Evolutionary conservation across 2,797 vertebrate species (phyloP).

Genomic region (Benthosema pterotum): DNA sequence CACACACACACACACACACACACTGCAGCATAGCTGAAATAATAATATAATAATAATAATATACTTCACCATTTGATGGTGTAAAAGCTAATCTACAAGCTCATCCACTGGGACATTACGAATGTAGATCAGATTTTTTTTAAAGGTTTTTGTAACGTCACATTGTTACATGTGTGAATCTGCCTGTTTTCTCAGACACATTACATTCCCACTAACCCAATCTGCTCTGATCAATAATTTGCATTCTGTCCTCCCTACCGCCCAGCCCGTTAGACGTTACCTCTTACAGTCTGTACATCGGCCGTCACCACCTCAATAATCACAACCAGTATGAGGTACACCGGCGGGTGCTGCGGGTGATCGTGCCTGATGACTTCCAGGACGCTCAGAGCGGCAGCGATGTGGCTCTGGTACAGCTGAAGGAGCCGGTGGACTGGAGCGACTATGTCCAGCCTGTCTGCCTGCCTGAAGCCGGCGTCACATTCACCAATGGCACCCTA

Average conservation of each 20-base stretch:
- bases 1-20: too few species aligned
- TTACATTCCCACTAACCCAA: background rate
- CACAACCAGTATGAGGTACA: conserved; percentile 41
- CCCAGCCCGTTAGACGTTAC: conserved; percentile 13
- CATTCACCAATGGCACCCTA: conserved; percentile 42
- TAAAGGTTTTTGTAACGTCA: too few species aligned
- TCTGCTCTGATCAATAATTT: background rate
- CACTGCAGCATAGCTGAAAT: too few species aligned
- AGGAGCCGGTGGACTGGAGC: conserved; percentile 50
- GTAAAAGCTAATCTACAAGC: too few species aligned
- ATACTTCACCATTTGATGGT: too few species aligned
- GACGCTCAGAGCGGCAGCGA: conserved; percentile 64
- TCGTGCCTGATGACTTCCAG: conserved; percentile 55
- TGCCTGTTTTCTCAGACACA: too few species aligned
- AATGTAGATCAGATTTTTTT: too few species aligned
- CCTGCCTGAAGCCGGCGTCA: conserved; percentile 43
- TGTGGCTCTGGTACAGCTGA: conserved; percentile 68
- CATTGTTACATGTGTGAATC: too few species aligned
- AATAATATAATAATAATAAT: too few species aligned
- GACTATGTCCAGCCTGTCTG: conserved; percentile 66
- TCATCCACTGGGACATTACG: too few species aligned
- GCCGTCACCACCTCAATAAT: conserved; percentile 54
- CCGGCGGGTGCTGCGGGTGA: conserved; percentile 36
- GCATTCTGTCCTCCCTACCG: background rate
- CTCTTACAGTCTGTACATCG: conserved; percentile 56